Base-by-base conservation (phyloP, 2,797 vertebrate species). In the Lagocephalus sceleratus region DNA sequence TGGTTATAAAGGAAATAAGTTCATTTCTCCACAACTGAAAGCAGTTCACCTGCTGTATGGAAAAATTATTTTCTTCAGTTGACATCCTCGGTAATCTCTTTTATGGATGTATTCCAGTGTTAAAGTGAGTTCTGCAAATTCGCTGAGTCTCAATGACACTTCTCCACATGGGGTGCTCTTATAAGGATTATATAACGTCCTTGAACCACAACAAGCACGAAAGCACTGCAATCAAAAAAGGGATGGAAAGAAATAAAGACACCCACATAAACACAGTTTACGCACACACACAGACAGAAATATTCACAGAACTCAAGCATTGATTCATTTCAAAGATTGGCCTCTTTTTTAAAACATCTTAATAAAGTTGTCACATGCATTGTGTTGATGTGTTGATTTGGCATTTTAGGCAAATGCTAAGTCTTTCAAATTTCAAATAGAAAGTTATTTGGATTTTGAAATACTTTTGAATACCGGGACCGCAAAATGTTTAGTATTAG, bases 181-280 rank as follows among this genome's bases (percentile, higher is more conserved):
- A 70, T 75, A 71, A 68, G 66, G 63, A 63, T 88, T 87, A 71
- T 71, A 82, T 88, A 89, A 90, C 60, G 77, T 80, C 85, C 83
- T 88, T 84, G 70, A 88, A 79, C 71, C 57, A 69, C 64, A 57
- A 58, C 64, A 68, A 75, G 75, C 69, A 81, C 69, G 71, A 67
- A 72, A 74, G 68, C 22, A 64, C 38, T 66, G 50, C 68, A 73
- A 83, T 59, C 68, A 54, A 79, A 81, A 78, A 56, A 46, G 63
- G 53, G 68, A 51, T n/a, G 41, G 53, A 71, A 22, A 49, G 29
- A 68, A 57, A 85, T 83, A 77, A 55, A 86, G 83, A 78, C 82
- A 81, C 81, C 84, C 81, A 81, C 78, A 77, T 73, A 62, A 71
- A 72, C 72, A 66, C 49, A 51, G 62, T 61, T 66, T 51, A 57